phyloP scores from a whole-genome alignment of 2,797 vertebrate species.

The Ibycter americanus region DNA sequence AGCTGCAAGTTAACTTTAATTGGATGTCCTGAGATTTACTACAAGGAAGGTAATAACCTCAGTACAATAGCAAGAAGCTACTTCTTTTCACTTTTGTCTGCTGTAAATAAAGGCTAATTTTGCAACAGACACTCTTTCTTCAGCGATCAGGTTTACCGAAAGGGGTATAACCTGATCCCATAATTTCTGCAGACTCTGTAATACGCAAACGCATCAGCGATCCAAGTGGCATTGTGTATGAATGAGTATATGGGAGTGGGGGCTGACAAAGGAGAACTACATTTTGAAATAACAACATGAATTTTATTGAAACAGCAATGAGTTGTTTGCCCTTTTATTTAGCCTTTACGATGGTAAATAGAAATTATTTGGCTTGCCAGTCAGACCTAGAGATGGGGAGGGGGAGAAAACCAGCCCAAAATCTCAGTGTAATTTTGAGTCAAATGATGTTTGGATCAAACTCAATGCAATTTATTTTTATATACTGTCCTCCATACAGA shows the following conservation, averaged over 20 bases:
- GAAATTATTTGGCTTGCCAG: slow-evolving; percentile 23
- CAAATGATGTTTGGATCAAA: slow-evolving; percentile 57
- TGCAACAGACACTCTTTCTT: neutral
- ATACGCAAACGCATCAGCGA: neutral
- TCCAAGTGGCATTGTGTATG: neutral
- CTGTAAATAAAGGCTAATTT: slow-evolving; percentile 60
- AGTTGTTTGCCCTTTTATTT: slow-evolving; percentile 55
- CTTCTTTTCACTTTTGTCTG: slow-evolving; percentile 41
- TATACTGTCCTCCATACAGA: slow-evolving; percentile 41
- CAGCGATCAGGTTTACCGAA: neutral
- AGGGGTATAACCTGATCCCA: neutral
- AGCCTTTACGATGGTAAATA: slow-evolving; percentile 52
- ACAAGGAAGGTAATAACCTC: slow-evolving; percentile 43
- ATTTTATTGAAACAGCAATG: slow-evolving; percentile 40
- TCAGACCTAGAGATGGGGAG: slow-evolving; percentile 3
- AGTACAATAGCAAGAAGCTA: neutral
- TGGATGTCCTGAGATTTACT: slow-evolving; percentile 69
- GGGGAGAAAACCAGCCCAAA: neutral
- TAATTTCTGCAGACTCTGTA: slow-evolving; percentile 4
- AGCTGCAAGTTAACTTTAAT: slow-evolving; percentile 70
- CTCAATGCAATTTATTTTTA: slow-evolving; percentile 56
- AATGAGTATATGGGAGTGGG: neutral
- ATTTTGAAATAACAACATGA: slow-evolving; percentile 39
- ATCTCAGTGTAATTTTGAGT: slow-evolving; percentile 50
- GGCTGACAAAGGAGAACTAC: neutral